Evolutionary conservation across 2,888 invertebrate genomes (phyloP), one percentile per base, ranked within the genome.

Genomic region (Spisula subtruncata): DNA sequence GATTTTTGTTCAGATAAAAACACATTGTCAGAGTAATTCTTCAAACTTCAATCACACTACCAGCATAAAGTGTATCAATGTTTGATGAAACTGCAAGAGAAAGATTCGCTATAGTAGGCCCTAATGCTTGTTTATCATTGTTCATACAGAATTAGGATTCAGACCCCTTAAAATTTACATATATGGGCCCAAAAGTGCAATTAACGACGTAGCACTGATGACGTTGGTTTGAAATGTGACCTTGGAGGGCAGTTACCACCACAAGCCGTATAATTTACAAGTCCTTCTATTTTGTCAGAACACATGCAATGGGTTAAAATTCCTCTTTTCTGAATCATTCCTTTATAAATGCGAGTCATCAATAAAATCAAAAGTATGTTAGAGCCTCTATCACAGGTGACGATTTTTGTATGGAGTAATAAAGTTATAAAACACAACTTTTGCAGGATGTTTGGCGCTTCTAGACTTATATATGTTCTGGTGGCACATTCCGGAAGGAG

Each of bases 271-370:
- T 80, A 79, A 85, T 79, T 85, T 80, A 29, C 32, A 5, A 56
- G 56, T 84, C 51, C 8, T 41, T 84, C 29, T 10, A 4, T 35
- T 32, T 60, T n/a, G 32, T 32, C 35, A 51, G 75, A 85, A 51
- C 71, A 54, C 79, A 75, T 32, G 29, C 20, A 20, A 79, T 81
- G 20, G 41, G n/a, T 35, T 14, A 85, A 75, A 35, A 85, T 85
- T 85, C 85, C 85, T 71, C 51, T 20, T 29, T n/a, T 75, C 75
- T 85, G 85, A 85, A 85, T 85, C 85, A 85, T 79, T 20, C 18
- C 35, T 75, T 75, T 35, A 35, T 71, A 71, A 32, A 71, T 75
- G 75, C 35, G 75, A 75, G 41, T 14, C 35, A 75, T 75, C 75
- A 75, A 75, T 75, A 75, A 75, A 75, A 75, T 75, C 75, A 75